Evolutionary conservation across 2,113 vertebrate genomes (phyloP).

Genomic region (Psittacula cyanocephala): DNA sequence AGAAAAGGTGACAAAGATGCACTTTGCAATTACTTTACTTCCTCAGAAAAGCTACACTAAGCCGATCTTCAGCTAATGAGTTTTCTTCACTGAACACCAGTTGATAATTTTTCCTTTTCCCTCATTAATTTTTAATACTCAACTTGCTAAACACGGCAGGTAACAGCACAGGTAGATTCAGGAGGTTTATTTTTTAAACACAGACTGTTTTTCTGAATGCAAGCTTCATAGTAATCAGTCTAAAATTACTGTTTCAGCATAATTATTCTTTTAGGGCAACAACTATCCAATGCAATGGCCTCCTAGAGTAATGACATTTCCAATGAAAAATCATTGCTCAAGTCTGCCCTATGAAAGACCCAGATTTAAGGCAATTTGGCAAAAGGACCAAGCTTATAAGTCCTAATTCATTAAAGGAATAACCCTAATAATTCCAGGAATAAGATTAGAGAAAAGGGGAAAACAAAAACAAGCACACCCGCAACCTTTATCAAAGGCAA

Average conservation of each 20-base stretch:
- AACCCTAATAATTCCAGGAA: neutral
- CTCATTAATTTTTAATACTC: neutral
- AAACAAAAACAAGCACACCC: neutral
- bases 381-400: neutral
- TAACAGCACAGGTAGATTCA: neutral
- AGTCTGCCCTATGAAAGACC: neutral
- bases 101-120: neutral
- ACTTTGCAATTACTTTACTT: neutral
- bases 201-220: neutral
- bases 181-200: neutral
- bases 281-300: neutral
- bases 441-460: neutral
- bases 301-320: neutral
- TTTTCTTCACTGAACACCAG: neutral
- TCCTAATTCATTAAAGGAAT: neutral
- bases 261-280: neutral
- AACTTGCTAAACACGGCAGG: neutral
- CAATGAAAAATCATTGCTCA: neutral
- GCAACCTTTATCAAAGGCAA: rapidly evolving
- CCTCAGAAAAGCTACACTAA: neutral
- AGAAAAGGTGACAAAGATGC: neutral
- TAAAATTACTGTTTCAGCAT: neutral
- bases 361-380: neutral
- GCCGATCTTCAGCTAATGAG: neutral
- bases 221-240: neutral